phyloP scores from a whole-genome alignment of 2,113 vertebrate genomes.

The Arvicanthis niloticus region DNA sequence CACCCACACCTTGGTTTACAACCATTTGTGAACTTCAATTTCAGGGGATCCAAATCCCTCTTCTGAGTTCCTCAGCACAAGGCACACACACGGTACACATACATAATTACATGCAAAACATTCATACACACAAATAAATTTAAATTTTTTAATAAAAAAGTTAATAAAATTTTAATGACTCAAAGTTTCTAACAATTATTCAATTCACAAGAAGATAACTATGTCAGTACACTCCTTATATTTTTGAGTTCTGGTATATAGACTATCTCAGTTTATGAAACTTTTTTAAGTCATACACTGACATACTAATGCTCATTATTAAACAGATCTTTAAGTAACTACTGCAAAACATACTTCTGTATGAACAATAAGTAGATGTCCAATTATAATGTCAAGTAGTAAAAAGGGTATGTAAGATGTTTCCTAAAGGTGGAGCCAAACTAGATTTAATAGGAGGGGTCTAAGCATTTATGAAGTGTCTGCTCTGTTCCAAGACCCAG shows the following conservation, averaged over 20 bases:
- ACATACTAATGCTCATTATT: background rate
- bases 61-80: background rate
- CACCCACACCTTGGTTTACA: background rate
- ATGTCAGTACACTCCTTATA: conserved; percentile 24
- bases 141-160: too few species aligned
- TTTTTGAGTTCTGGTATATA: conserved; percentile 40
- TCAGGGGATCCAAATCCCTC: background rate
- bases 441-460: background rate
- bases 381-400: conserved; percentile 1
- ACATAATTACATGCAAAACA: background rate
- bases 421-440: background rate
- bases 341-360: background rate
- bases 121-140: background rate
- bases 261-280: conserved; percentile 40
- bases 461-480: background rate
- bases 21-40: background rate
- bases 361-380: background rate
- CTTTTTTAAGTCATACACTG: background rate
- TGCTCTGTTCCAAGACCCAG: background rate
- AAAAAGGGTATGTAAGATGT: conserved; percentile 29
- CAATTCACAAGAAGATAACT: conserved; percentile 10
- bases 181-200: conserved; percentile 41
- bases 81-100: background rate
- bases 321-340: conserved; percentile 3
- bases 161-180: conserved; percentile 27